Conservation (phyloP, 2,113 vertebrate species). For the Amblyopsis rosae region DNA sequence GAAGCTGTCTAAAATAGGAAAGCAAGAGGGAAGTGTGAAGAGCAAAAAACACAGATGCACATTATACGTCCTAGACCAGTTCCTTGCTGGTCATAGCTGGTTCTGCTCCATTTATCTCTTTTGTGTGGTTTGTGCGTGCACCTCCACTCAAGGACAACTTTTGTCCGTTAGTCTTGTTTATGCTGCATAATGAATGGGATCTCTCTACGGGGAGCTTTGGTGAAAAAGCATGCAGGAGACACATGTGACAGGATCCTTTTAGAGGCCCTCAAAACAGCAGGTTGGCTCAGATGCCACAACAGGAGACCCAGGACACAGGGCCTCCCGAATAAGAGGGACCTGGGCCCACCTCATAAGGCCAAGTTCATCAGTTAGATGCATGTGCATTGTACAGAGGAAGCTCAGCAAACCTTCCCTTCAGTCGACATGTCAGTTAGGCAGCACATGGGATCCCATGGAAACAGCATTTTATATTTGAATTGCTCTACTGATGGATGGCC, state of each 20-base stretch:
- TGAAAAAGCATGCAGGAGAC: slow-evolving; percentile 64
- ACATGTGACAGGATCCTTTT: slow-evolving; percentile 63
- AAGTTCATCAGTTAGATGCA: slow-evolving; percentile 12
- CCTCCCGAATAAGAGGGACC: slow-evolving; percentile 16
- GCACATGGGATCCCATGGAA: slow-evolving; percentile 30
- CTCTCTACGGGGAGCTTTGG: slow-evolving; percentile 56
- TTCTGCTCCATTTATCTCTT: slow-evolving; percentile 68
- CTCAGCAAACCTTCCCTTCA: slow-evolving; percentile 35
- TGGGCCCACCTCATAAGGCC: background rate
- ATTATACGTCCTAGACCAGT: slow-evolving; percentile 68
- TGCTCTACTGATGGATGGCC: too few relatives aligned
- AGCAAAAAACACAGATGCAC: slow-evolving; percentile 67
- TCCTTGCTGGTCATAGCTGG: slow-evolving; percentile 78
- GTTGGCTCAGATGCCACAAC: slow-evolving; percentile 48
- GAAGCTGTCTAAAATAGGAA: slow-evolving; percentile 67
- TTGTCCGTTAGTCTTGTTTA: slow-evolving; percentile 48
- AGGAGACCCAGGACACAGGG: slow-evolving; percentile 54
- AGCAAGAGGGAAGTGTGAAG: slow-evolving; percentile 60
- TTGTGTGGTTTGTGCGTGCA: slow-evolving; percentile 54
- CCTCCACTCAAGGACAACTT: slow-evolving; percentile 48
- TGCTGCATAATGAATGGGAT: slow-evolving; percentile 62
- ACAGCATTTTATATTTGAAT: slow-evolving; percentile 23
- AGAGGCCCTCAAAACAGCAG: slow-evolving; percentile 53
- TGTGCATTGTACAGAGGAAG: too few relatives aligned
- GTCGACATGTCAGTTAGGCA: slow-evolving; percentile 43